These are phyloP conservation scores for Cyanocitta stelleri DNA, from an alignment of 2,113 vertebrate genomes.

Conservation along the genomic window DNA sequence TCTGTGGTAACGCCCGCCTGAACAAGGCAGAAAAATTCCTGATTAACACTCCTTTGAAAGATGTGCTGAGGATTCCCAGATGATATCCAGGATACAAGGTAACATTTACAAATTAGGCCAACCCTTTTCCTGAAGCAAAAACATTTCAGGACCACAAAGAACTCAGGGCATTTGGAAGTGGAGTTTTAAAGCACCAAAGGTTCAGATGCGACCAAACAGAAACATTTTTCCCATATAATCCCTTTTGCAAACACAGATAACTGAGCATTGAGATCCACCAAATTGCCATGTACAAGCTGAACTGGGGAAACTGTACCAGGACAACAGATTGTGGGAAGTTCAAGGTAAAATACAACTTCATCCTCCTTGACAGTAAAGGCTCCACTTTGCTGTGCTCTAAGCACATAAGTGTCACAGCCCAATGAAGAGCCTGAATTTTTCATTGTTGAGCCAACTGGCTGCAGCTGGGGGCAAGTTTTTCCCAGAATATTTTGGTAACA, in stretches of 20 bases:
- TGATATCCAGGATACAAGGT: neutral
- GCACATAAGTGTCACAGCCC: accelerated
- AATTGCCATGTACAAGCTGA: neutral
- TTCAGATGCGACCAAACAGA: neutral
- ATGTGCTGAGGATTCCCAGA: neutral
- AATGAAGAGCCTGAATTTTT: neutral
- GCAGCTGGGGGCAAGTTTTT: neutral
- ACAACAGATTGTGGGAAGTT: neutral
- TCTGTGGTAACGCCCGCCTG: neutral
- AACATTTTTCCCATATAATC: neutral
- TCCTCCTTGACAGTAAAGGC: neutral
- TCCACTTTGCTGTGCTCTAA: neutral
- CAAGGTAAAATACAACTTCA: neutral
- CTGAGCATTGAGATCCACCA: neutral
- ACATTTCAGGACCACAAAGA: neutral
- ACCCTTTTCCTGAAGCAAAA: neutral
- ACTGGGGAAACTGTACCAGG: neutral
- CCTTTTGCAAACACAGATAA: neutral
- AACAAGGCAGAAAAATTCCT: neutral
- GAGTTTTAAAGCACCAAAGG: neutral
- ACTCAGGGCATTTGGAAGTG: neutral
- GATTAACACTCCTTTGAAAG: neutral
- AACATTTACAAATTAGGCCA: neutral
- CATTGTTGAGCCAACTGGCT: neutral
- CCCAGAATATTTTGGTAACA: neutral